Base-by-base conservation (phyloP, 2,797 vertebrate genomes). In the Syndactyla subalaris region DNA sequence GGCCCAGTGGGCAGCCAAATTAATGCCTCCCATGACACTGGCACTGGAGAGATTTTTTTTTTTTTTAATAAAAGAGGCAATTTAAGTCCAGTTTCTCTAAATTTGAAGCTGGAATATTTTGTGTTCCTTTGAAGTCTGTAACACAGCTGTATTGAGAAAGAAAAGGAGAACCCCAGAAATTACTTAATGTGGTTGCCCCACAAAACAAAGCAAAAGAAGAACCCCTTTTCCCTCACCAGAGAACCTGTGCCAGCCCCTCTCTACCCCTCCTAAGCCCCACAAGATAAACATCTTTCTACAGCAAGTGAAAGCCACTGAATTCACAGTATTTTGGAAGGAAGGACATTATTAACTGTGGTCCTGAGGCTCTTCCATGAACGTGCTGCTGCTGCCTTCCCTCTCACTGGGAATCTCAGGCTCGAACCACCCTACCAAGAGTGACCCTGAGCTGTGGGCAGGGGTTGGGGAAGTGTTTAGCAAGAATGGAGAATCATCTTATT, bases 361-460 rank as follows among this genome's bases (percentile, higher is more conserved):
- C 91, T 1, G 8, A 72, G 49, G 55, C 34, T 57, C 16, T 49
- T 12, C n/a, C 49, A 10, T 10, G 4, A 41, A 10, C 1, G 6
- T 20, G 12, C 12, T 43, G 32, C 59, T 41, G 9, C 58, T 27
- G 29, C 41, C 24, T 54, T 38, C 23, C 52, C 32, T 81, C 24
- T 12, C 30, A 30, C 12, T 43, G 39, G 63, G 19, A 68, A 7
- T 2, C 6, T 15, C 61, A 58, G 34, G 4, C 4, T 14, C 1
- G 0, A 71, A 45, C 61, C 51, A 29, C 5, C 1, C 45, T 34
- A 23, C 38, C 48, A 27, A 13, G 4, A 12, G 9, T 0, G 34
- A 30, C 32, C 14, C 19, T 1, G 12, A 72, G n/a, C 30, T 13
- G 10, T 0, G 4, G 45, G 20, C 32, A 39, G 32, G 30, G 14